These are phyloP conservation scores for Trachelipus rathkii DNA, from an alignment of 1,140 invertebrate genomes.

Conservation along the genomic window DNA sequence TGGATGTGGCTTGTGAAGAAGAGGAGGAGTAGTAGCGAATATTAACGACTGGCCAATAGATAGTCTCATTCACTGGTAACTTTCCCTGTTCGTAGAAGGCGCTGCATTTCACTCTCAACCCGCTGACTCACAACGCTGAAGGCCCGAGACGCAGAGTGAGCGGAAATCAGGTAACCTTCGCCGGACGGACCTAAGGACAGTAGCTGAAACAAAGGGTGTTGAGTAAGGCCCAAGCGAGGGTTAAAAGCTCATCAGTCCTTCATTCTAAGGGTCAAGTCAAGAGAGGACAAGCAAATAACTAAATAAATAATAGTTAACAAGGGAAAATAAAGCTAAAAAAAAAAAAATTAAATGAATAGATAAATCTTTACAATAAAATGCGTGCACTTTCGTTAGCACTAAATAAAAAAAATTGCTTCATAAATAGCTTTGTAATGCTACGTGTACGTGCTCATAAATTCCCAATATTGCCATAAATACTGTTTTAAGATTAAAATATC, in stretches of 20 bases:
- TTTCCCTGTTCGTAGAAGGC: slow-evolving; percentile 37
- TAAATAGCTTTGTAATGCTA: too few relatives aligned
- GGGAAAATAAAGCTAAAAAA: not conserved
- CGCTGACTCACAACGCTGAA: slow-evolving; percentile 40
- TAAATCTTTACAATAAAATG: not conserved
- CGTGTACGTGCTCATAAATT: too few relatives aligned
- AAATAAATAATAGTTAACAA: not conserved
- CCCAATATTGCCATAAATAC: too few relatives aligned
- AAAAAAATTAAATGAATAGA: not conserved
- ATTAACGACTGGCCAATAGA: not conserved
- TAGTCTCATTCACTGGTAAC: slow-evolving; percentile 35
- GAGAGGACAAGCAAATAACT: not conserved
- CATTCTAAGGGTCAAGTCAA: not conserved
- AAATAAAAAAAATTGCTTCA: too few relatives aligned
- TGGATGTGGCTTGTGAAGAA: not conserved
- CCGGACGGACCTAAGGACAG: slow-evolving; percentile 41
- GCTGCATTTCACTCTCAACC: slow-evolving; percentile 36
- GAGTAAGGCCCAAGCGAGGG: slow-evolving; percentile 30
- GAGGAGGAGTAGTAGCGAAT: not conserved
- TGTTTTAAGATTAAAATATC: too few relatives aligned
- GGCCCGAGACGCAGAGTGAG: slow-evolving; percentile 36
- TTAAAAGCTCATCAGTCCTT: not conserved
- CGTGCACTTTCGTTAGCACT: not conserved
- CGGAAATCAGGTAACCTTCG: slow-evolving; percentile 34
- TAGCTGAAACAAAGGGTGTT: slow-evolving; percentile 41